Conservation (phyloP, 2,888 invertebrate genomes). For the Drosophila mimica region DNA sequence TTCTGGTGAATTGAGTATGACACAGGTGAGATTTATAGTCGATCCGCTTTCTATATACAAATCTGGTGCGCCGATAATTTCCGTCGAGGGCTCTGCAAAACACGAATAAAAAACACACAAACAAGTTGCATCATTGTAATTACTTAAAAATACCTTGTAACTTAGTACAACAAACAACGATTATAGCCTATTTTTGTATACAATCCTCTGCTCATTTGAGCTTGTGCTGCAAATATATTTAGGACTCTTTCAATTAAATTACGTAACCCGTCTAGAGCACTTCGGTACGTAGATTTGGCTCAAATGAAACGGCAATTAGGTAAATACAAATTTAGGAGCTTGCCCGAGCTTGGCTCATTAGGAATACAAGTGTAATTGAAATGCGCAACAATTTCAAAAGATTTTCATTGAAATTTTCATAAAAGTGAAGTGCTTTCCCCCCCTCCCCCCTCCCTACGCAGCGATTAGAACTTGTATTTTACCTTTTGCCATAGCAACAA, state of each 20-base stretch:
- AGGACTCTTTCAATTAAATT: constrained; percentile 20
- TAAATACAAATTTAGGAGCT: constrained; percentile 37
- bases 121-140: constrained; percentile 9
- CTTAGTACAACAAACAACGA: not conserved
- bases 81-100: constrained; percentile 94
- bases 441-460: not conserved
- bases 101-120: constrained; percentile 9
- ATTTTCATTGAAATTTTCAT: constrained; percentile 40
- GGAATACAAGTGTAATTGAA: constrained; percentile 54
- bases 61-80: constrained; percentile 96
- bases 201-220: constrained; percentile 5
- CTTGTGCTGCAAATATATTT: not conserved
- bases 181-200: not conserved
- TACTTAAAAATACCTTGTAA: constrained; percentile 3
- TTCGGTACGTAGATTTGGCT: constrained; percentile 31
- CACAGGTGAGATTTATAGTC: constrained; percentile 97
- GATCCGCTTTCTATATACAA: constrained; percentile 96
- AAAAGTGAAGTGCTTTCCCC: constrained; percentile 28
- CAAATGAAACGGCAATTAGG: constrained; percentile 56
- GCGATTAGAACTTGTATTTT: constrained; percentile 17
- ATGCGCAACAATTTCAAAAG: constrained; percentile 56
- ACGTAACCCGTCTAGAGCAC: not conserved
- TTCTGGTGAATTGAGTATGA: constrained; percentile 95
- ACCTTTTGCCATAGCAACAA: constrained; percentile 42
- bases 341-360: constrained; percentile 36